Conservation (phyloP, 1,140 invertebrate genomes). For the Drosophila seguyi region DNA sequence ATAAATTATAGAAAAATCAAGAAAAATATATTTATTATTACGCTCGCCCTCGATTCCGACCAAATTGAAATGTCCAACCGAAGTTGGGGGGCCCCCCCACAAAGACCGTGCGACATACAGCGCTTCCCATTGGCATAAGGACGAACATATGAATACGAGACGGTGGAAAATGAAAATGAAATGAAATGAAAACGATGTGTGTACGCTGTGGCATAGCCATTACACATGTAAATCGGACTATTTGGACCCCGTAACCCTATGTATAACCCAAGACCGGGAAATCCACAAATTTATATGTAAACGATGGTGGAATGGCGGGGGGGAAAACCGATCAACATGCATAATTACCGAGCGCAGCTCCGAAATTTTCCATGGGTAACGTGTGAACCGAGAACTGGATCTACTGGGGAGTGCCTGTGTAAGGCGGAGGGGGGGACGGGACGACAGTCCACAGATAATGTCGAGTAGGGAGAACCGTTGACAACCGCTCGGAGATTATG, state of each 20-base stretch:
- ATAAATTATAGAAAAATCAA: too few species aligned
- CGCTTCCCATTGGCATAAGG: constrained; percentile 24
- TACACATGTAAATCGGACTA: constrained; percentile 46
- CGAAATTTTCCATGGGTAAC: constrained; percentile 63
- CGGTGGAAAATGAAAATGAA: constrained; percentile 1
- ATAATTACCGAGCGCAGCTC: constrained; percentile 41
- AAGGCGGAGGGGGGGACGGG: background rate
- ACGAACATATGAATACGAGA: constrained; percentile 12
- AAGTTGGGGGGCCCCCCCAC: constrained; percentile 3
- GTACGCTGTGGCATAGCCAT: constrained; percentile 14
- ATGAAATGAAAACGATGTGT: constrained; percentile 36
- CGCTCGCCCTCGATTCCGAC: background rate
- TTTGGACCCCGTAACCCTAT: constrained; percentile 11
- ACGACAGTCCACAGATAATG: constrained; percentile 49
- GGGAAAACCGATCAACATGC: constrained; percentile 59
- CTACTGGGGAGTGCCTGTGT: background rate
- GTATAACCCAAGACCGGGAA: constrained; percentile 35
- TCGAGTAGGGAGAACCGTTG: constrained; percentile 37
- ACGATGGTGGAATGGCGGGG: constrained; percentile 46
- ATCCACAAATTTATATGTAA: constrained; percentile 67
- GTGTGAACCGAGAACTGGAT: constrained; percentile 60
- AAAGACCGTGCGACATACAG: background rate
- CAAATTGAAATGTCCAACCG: constrained; percentile 11
- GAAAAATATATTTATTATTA: too few species aligned
- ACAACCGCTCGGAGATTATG: constrained; percentile 65